A percentile compares a stretch with the other conserved stretches of the same genome.
Conservation (phyloP, 2,888 invertebrate species). For the Lepidocyrtinus sp. region DNA sequence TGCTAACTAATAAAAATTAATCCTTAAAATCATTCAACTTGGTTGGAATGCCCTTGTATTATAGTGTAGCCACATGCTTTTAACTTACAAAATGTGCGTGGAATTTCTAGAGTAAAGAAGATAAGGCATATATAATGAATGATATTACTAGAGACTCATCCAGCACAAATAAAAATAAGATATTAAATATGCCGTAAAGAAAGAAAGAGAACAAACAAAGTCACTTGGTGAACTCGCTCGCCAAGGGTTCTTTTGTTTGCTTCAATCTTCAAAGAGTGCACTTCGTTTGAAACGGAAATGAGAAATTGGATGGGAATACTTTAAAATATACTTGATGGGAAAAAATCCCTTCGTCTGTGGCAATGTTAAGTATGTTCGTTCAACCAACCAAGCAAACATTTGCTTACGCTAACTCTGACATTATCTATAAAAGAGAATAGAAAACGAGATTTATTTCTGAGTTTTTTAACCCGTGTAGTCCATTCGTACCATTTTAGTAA, state of each 20-base stretch:
- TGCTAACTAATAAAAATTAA: no score
- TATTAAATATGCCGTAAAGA: background rate
- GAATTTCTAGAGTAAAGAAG: background rate
- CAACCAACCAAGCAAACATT: slow-evolving; percentile 1
- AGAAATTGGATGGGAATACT: slow-evolving; percentile 32
- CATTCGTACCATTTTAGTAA: background rate
- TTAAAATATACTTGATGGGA: background rate
- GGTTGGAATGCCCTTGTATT: background rate
- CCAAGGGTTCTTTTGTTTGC: slow-evolving; percentile 53
- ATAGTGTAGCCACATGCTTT: background rate
- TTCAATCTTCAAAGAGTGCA: slow-evolving; percentile 50
- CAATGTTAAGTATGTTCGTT: background rate
- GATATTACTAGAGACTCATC: slow-evolving; percentile 19
- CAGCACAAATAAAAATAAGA: background rate
- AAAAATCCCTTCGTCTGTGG: background rate
- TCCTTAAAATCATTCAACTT: background rate
- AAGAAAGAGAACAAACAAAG: slow-evolving; percentile 15
- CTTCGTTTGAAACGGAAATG: slow-evolving; percentile 56
- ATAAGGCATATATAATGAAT: slow-evolving; percentile 28
- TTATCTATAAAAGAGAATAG: no score
- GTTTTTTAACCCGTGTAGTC: background rate
- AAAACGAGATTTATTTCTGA: background rate
- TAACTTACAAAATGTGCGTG: background rate
- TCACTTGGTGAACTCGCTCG: slow-evolving; percentile 12
- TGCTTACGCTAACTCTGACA: background rate